These are phyloP conservation scores for Leptocoma aspasia DNA, from an alignment of 2,113 vertebrate species.

Conservation along the genomic window DNA sequence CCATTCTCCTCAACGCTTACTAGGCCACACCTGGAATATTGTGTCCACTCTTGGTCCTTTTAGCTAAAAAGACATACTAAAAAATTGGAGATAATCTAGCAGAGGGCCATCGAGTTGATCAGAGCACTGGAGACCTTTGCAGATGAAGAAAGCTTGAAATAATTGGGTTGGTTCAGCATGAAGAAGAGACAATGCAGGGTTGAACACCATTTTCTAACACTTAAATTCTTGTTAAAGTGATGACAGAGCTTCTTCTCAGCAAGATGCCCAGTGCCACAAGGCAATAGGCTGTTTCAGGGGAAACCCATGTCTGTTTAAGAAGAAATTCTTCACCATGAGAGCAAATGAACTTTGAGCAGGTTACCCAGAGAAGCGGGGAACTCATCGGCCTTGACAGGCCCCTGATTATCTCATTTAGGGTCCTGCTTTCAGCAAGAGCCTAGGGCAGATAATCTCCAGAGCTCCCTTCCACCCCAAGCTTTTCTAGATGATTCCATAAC, in stretches of 20 bases:
- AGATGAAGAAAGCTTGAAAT: neutral
- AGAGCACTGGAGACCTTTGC: neutral
- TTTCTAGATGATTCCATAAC: neutral
- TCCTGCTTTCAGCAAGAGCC: neutral
- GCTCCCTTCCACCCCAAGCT: neutral
- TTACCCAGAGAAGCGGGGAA: neutral
- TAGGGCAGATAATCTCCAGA: neutral
- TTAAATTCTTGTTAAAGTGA: neutral
- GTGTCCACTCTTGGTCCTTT: neutral
- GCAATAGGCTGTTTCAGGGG: neutral
- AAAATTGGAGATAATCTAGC: neutral
- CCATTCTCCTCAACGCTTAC: neutral
- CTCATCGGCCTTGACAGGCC: accelerated
- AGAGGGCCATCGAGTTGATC: neutral
- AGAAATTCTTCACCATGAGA: neutral
- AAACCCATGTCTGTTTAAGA: neutral
- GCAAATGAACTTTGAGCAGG: neutral
- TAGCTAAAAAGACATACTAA: neutral
- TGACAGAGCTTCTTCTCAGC: neutral
- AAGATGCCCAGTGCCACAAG: neutral
- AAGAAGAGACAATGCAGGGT: neutral
- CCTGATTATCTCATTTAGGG: neutral
- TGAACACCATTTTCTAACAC: neutral
- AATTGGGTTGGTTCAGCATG: neutral
- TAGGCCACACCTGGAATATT: neutral